These are phyloP conservation scores for Mirza zaza DNA, from an alignment of 2,113 vertebrate genomes.

Conservation along the genomic window DNA sequence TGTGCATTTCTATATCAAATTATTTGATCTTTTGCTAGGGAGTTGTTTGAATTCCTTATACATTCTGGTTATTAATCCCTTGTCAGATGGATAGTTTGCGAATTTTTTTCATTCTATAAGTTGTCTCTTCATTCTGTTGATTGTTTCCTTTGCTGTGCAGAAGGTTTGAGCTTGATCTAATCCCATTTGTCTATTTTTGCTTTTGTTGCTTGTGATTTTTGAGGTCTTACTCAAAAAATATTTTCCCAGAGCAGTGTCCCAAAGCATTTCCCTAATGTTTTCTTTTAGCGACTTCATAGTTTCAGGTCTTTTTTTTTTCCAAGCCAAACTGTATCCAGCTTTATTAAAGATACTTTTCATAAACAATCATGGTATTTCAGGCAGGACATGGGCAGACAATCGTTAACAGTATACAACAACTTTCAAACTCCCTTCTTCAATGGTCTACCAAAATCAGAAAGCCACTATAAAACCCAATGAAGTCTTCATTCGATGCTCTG, in stretches of 20 bases:
- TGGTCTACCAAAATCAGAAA: too few relatives aligned
- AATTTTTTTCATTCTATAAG: background rate
- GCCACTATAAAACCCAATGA: too few relatives aligned
- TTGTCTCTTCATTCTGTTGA: background rate
- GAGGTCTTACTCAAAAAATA: background rate
- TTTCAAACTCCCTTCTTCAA: too few relatives aligned
- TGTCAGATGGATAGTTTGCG: background rate
- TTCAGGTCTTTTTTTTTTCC: too few relatives aligned
- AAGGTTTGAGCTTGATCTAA: background rate
- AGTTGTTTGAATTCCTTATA: background rate
- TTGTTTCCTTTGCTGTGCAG: background rate
- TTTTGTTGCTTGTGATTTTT: background rate
- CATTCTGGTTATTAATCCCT: background rate
- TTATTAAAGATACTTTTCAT: too few relatives aligned
- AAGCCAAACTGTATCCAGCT: too few relatives aligned
- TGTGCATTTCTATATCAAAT: background rate
- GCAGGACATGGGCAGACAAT: too few relatives aligned
- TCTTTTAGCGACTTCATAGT: background rate
- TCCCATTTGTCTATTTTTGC: background rate
- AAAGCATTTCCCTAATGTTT: background rate
- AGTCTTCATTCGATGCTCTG: too few relatives aligned
- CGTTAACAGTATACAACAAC: too few relatives aligned
- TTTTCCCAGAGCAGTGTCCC: background rate
- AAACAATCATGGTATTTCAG: too few relatives aligned
- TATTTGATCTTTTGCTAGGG: background rate